A percentile compares a stretch with the other conserved stretches of the same genome.
Evolutionary conservation across 1,140 invertebrate species (phyloP).

Genomic region (Phenacoccus solenopsis): DNA sequence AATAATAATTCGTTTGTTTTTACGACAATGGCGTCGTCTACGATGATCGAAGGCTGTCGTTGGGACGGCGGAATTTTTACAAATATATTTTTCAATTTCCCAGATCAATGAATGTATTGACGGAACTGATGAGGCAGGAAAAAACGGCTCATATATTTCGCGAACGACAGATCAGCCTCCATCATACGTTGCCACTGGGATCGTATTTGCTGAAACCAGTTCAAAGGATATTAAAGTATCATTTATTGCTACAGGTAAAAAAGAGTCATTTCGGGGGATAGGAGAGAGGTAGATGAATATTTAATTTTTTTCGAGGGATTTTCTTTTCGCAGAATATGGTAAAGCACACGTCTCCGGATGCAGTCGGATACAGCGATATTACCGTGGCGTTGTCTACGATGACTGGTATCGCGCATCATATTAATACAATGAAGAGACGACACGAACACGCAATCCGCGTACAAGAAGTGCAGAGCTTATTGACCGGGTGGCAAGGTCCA

Average conservation of each 20-base stretch:
- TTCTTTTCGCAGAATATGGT: slow-evolving; percentile 57
- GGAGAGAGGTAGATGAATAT: no score
- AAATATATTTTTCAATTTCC: slow-evolving; percentile 36
- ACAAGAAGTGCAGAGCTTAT: slow-evolving; percentile 76
- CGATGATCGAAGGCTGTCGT: no score
- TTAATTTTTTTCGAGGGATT: no score
- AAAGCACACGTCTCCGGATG: slow-evolving; percentile 56
- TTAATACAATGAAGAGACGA: slow-evolving; percentile 85
- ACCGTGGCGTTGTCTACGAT: slow-evolving; percentile 71
- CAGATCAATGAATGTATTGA: slow-evolving; percentile 75
- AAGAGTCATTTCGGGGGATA: no score
- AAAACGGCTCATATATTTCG: slow-evolving; percentile 63
- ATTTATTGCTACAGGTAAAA: slow-evolving; percentile 79
- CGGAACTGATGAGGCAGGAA: slow-evolving; percentile 65
- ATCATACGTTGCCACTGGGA: slow-evolving; percentile 81
- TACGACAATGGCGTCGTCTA: no score
- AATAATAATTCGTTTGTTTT: no score
- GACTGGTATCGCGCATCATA: slow-evolving; percentile 82
- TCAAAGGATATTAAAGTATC: slow-evolving; percentile 91
- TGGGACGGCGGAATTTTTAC: no score
- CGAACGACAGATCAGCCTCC: slow-evolving; percentile 58
- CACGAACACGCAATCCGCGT: slow-evolving; percentile 85
- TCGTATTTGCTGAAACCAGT: slow-evolving; percentile 92
- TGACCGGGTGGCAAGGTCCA: slow-evolving; percentile 77
- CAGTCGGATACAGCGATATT: slow-evolving; percentile 51